Evolutionary conservation across 1,140 invertebrate species (phyloP).

Genomic region (Pentalonia nigronervosa): DNA sequence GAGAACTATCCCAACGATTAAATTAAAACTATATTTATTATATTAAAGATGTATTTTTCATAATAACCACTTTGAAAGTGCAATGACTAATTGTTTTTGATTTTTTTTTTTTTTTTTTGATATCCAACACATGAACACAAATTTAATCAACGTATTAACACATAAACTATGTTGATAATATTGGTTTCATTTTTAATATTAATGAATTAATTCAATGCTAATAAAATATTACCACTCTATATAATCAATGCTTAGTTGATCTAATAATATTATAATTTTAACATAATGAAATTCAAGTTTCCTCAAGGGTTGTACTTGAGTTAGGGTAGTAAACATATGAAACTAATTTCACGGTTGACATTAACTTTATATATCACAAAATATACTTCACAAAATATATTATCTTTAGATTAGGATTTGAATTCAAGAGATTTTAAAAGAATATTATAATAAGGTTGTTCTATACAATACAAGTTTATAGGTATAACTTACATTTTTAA

Average conservation of each 20-base stretch:
- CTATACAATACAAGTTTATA: background rate
- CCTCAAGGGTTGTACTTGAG: background rate
- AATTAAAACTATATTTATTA: background rate
- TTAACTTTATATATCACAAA: background rate
- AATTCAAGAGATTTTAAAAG: background rate
- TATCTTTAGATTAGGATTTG: slow-evolving; percentile 11
- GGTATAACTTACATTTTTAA: background rate
- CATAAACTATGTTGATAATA: background rate
- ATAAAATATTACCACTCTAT: background rate
- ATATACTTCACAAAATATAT: background rate
- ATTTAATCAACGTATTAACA: background rate
- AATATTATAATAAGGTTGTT: background rate
- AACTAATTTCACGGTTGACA: background rate
- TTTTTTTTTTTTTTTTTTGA: too few species aligned
- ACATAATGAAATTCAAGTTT: background rate
- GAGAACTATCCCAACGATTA: background rate
- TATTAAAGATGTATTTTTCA: background rate
- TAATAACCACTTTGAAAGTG: background rate
- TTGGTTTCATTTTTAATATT: background rate
- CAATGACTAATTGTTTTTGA: too few species aligned
- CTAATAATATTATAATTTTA: too few species aligned
- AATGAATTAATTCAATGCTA: background rate
- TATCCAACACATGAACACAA: background rate
- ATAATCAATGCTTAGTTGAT: background rate
- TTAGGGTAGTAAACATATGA: background rate